Conservation (phyloP, 2,113 vertebrate species). For the Leucopsar rothschildi region DNA sequence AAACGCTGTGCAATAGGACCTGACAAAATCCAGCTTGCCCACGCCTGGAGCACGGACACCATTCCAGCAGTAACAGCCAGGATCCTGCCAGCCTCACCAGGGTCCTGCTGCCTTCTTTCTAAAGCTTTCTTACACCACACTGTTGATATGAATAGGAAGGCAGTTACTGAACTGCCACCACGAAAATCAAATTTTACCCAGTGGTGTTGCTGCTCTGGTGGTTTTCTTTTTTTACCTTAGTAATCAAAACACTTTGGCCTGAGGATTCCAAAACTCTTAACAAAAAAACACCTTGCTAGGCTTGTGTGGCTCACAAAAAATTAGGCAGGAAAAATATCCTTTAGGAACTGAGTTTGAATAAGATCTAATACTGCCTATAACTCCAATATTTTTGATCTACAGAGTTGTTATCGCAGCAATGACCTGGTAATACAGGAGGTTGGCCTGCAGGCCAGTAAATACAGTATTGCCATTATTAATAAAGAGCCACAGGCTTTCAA, state of each 20-base stretch:
- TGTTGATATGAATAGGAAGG: neutral
- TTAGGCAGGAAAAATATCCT: neutral
- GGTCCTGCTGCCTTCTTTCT: neutral
- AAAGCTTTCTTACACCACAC: neutral
- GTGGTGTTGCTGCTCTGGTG: neutral
- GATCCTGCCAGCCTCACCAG: neutral
- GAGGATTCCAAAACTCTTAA: neutral
- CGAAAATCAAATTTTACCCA: neutral
- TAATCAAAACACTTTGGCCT: neutral
- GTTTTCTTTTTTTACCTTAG: neutral
- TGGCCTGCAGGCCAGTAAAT: neutral
- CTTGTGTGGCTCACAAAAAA: neutral
- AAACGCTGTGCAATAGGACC: neutral
- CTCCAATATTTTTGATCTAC: neutral
- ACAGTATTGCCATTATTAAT: neutral
- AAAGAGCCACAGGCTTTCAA: neutral
- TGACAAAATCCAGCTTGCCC: neutral
- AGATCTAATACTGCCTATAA: neutral
- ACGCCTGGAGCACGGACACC: accelerated
- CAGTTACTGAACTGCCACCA: neutral
- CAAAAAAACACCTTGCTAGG: neutral
- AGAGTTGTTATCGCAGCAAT: neutral
- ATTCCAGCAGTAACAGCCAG: neutral
- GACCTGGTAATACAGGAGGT: neutral
- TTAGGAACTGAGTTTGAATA: neutral